phyloP scores from a whole-genome alignment of 2,113 vertebrate genomes.

The Hemichromis elongatus region DNA sequence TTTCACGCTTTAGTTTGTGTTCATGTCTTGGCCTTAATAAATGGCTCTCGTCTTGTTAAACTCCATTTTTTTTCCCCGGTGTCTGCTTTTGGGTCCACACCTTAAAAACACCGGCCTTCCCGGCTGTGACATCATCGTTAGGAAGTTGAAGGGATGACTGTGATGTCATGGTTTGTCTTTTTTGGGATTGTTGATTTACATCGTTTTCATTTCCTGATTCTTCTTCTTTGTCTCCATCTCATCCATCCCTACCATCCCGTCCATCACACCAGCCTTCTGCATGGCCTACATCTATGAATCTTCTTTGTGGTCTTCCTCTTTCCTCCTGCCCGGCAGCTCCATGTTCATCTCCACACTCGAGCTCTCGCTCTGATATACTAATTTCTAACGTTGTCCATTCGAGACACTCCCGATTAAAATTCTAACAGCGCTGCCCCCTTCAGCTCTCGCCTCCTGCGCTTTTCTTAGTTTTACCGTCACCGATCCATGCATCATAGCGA shows the following conservation, averaged over 20 bases:
- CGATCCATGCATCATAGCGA: neutral
- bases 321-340: neutral
- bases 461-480: neutral
- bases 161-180: neutral
- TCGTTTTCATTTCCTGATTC: neutral
- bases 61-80: neutral
- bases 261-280: neutral
- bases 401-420: neutral
- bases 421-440: neutral
- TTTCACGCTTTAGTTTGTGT: neutral
- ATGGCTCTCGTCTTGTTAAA: neutral
- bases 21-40: neutral
- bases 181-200: neutral
- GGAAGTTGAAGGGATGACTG: neutral
- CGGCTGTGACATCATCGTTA: neutral
- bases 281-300: neutral
- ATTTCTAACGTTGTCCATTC: neutral
- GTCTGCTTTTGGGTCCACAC: neutral
- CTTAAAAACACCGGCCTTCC: neutral
- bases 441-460: neutral
- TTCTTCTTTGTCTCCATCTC: neutral
- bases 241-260: neutral
- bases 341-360: neutral
- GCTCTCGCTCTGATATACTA: neutral
- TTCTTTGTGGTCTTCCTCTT: neutral